Percentiles rank a stretch among this genome's conserved stretches.
phyloP scores from a whole-genome alignment of 1,140 invertebrate genomes.

The Drosophila novamexicana region DNA sequence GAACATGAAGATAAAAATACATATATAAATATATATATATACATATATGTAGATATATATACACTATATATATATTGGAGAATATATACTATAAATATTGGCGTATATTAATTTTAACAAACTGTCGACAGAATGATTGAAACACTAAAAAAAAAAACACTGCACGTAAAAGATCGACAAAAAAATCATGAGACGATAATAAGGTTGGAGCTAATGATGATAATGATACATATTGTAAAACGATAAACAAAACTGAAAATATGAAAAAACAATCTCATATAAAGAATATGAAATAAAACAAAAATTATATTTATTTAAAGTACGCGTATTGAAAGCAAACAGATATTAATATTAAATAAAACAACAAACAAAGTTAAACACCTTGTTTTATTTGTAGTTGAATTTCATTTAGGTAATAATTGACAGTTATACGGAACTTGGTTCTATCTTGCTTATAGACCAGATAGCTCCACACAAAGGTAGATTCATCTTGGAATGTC shows the following conservation, averaged over 20 bases:
- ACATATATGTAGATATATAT: constrained; percentile 41
- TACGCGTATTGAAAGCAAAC: constrained; percentile 81
- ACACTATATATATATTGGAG: constrained; percentile 63
- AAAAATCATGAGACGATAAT: constrained; percentile 25
- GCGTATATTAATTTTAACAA: constrained; percentile 66
- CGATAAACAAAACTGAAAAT: constrained; percentile 52
- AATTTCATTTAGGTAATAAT: constrained; percentile 1
- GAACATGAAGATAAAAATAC: constrained; percentile 34
- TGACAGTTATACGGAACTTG: not conserved
- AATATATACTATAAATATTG: constrained; percentile 76
- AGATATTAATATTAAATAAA: constrained; percentile 84
- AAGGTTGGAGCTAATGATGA: constrained; percentile 44
- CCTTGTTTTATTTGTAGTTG: constrained; percentile 26
- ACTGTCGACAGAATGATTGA: constrained; percentile 31
- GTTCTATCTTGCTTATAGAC: no score
- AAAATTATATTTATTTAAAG: constrained; percentile 83
- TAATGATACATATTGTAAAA: constrained; percentile 76
- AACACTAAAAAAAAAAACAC: constrained; percentile 48
- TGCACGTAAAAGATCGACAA: constrained; percentile 38
- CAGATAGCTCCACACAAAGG: no score
- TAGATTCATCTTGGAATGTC: no score
- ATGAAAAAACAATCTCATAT: constrained; percentile 52
- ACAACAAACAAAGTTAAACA: constrained; percentile 73
- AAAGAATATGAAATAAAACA: constrained; percentile 64
- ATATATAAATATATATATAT: constrained; percentile 44